Base-by-base conservation (phyloP, 2,113 vertebrate species). In the Stictonetta naevosa region DNA sequence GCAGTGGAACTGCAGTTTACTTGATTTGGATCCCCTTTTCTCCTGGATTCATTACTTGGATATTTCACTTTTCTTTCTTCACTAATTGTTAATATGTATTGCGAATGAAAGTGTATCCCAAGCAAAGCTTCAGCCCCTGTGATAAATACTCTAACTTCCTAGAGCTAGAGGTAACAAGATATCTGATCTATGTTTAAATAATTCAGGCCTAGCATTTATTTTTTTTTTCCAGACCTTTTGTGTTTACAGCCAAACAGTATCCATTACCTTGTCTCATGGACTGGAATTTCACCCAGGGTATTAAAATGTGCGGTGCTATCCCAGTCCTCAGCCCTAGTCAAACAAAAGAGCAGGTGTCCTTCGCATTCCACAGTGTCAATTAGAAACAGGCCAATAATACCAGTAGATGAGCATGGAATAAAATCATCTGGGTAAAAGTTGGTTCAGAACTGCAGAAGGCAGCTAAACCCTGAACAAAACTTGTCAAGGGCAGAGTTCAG, bases 271-370 rank as follows among this genome's bases (percentile, higher is more conserved):
- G 83, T 79, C 92, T 79, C 92, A 21, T 2, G 74, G 94, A 63
- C 94, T 98, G 96, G 97, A 98, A 98, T 98, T 98, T 98, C 97
- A 98, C 94, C 95, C 93, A 34, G 52, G 75, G 81, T 90, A 97
- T 97, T 97, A 92, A 95, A 97, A 93, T 75, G 78, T 84, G 69
- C 83, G 50, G 31, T 92, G 72, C 75, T 83, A 76, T 86, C 92
- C 64, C 92, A 78, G 67, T 88, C 56, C 20, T 60, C 56, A 75
- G 93, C 90, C 60, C 33, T 19, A 12, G 50, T 64, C 71, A 76
- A 40, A 76, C 31, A 53, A 46, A 64, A 58, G 82, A 75, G 53
- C 76, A 90, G 29, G 16, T 88, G 33, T 78, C 80, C 77, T 90
- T 91, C 72, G 14, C 0, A 0, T 33, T 58, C 76, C 55, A 48